Evolutionary conservation across 2,113 vertebrate genomes (phyloP).

Genomic region (Labeo rohita): DNA sequence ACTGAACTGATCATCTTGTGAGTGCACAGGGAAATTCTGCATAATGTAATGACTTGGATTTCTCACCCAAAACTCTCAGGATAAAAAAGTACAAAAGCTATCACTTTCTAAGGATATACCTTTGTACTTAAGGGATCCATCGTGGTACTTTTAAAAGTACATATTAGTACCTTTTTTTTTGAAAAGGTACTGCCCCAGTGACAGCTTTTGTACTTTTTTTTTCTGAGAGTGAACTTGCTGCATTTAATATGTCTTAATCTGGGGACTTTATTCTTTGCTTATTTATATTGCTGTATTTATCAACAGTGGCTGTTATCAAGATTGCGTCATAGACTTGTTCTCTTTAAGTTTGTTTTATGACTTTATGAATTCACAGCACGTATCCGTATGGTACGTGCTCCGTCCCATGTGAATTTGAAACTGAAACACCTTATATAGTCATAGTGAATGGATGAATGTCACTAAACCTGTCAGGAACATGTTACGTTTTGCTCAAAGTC

Average conservation of each 20-base stretch:
- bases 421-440: not conserved
- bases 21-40: not conserved
- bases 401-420: not conserved
- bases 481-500: not conserved
- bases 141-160: not conserved
- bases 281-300: not conserved
- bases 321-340: not conserved
- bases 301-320: not conserved
- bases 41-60: not conserved
- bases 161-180: not conserved
- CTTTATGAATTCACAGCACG: slow-evolving; percentile 7
- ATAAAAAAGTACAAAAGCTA: not conserved
- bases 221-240: not conserved
- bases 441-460: not conserved
- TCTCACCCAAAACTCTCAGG: not conserved
- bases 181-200: not conserved
- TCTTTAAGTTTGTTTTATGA: not conserved
- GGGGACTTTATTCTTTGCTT: not conserved
- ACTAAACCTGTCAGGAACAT: not conserved
- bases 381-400: not conserved
- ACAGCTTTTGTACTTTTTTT: not conserved
- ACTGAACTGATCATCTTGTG: not conserved
- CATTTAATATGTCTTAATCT: not conserved
- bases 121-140: not conserved
- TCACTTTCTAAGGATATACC: not conserved